phyloP scores from a whole-genome alignment of 2,888 invertebrate genomes.

The Dryobota labecula region DNA sequence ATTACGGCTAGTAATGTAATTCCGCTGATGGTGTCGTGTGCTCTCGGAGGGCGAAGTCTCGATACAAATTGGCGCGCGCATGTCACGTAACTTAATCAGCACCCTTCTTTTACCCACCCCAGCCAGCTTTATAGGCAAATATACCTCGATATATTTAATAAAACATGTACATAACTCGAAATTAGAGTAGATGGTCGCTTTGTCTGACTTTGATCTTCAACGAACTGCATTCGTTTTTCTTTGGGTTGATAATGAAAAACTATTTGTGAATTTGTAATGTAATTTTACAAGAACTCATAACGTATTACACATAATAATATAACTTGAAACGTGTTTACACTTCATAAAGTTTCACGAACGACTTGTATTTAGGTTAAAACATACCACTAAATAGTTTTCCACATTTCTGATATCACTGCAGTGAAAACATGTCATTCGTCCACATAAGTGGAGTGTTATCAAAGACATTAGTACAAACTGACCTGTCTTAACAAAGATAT shows the following conservation, averaged over 20 bases:
- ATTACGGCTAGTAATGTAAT: constrained; percentile 84
- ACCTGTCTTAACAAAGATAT: constrained; percentile 52
- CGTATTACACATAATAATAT: not conserved
- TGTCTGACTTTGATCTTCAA: constrained; percentile 31
- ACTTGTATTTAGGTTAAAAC: constrained; percentile 44
- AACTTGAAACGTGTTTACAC: constrained; percentile 49
- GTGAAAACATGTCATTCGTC: not conserved
- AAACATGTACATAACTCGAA: constrained; percentile 44
- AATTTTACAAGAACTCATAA: constrained; percentile 44
- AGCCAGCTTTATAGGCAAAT: constrained; percentile 70
- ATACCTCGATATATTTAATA: constrained; percentile 57
- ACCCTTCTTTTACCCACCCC: constrained; percentile 75
- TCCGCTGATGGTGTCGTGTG: constrained; percentile 75
- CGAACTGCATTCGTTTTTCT: constrained; percentile 38
- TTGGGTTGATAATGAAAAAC: constrained; percentile 12
- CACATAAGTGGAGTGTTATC: constrained; percentile 17
- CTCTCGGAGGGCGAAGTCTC: constrained; percentile 73
- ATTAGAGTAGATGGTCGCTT: constrained; percentile 36
- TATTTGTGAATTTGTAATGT: constrained; percentile 1
- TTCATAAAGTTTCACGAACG: constrained; percentile 52
- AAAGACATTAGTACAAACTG: constrained; percentile 30
- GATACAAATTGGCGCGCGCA: constrained; percentile 88
- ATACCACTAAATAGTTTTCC: constrained; percentile 29
- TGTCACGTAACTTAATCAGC: constrained; percentile 88
- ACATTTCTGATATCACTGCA: constrained; percentile 7